Base-by-base conservation (phyloP, 2,797 vertebrate genomes). In the Crax fasciolata region DNA sequence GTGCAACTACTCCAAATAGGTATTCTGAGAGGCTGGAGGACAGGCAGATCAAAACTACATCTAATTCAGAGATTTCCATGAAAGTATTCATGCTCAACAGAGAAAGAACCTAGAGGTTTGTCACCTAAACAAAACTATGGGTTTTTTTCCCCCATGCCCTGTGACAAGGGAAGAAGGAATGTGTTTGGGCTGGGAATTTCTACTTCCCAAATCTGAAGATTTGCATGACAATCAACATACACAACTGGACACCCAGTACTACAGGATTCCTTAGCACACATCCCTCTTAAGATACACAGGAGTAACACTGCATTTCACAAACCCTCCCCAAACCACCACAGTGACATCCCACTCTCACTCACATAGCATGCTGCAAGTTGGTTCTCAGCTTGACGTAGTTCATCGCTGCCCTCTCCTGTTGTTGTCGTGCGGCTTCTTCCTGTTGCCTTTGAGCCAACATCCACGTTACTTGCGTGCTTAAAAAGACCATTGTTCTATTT, bases 371-470 rank as follows among this genome's bases (percentile, higher is more conserved):
- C 97, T 99, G 99, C 98, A 99, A 98, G 98, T 99, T 99, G 98
- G 98, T 99, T 98, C 99, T 99, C 98, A 99, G 99, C 98, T 99
- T 99, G 98, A 99, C 99, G 90, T 99, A 99, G 98, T 99, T 99
- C 99, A 99, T 99, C 96, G 99, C 98, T 85, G 98, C 99, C 98
- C 99, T 99, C 98, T 99, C 99, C 97, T 99, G 99, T 80, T 99
- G 99, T 93, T 99, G 99, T 94, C 99, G 99, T 54, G 98, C 99
- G 79, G 98, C 99, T 98, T 99, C 99, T 97, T 99, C 99, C 96
- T 99, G 99, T 97, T 99, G 99, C 98, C 99, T 99, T 98, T 99
- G 99, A 96, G 99, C 99, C 97, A 99, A 98, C 99, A 99, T 99
- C 99, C 99, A 99, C 98, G 99, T 99, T 98, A 99, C 99, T 98